Evolutionary conservation across 2,888 invertebrate genomes (phyloP).

Genomic region (Flexamia atlantica): DNA sequence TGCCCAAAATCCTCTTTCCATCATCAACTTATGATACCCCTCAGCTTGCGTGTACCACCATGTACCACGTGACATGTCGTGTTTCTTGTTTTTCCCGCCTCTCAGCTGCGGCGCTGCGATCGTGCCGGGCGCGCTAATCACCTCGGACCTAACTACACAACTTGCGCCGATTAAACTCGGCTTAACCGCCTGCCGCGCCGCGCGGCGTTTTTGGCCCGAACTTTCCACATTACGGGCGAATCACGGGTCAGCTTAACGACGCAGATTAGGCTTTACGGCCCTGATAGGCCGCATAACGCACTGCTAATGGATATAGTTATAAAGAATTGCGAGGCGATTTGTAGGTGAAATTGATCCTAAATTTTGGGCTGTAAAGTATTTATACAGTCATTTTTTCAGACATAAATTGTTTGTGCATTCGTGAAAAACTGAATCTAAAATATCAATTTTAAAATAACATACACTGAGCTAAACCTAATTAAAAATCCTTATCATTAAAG

Average conservation of each 20-base stretch:
- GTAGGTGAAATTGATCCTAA: too few relatives aligned
- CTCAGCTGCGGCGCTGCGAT: conserved; percentile 24
- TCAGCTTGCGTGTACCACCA: too few relatives aligned
- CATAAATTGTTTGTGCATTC: too few relatives aligned
- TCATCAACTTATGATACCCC: too few relatives aligned
- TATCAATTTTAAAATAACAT: too few relatives aligned
- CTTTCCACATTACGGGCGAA: conserved; percentile 11
- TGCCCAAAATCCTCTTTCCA: too few relatives aligned
- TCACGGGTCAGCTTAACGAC: conserved; percentile 7
- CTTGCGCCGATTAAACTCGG: conserved; percentile 42
- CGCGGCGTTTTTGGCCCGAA: not conserved
- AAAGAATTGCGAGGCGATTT: not conserved
- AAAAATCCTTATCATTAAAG: too few relatives aligned
- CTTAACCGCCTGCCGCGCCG: conserved; percentile 17
- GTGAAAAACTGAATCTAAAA: too few relatives aligned
- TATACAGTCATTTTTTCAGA: too few relatives aligned
- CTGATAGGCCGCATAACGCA: not conserved
- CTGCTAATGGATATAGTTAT: not conserved
- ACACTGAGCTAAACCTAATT: too few relatives aligned
- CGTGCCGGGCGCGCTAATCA: conserved; percentile 6
- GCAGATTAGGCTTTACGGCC: not conserved
- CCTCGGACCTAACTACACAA: conserved; percentile 37
- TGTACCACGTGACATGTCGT: not conserved
- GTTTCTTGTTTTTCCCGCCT: not conserved
- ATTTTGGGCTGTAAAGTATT: too few relatives aligned